Evolutionary conservation across 2,113 vertebrate genomes (phyloP).

Genomic region (Eidolon helvum): DNA sequence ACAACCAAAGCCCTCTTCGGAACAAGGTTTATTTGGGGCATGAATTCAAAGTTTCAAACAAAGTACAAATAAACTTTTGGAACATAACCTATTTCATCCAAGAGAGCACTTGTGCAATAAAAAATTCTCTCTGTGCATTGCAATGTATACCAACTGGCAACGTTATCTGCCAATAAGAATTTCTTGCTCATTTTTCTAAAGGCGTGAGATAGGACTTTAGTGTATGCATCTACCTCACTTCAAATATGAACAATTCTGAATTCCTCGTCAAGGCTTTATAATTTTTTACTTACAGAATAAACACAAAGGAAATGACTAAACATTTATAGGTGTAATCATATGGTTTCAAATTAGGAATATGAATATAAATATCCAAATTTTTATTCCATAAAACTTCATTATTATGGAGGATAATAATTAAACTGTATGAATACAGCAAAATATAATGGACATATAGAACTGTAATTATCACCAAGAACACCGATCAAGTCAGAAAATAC

Average conservation of each 20-base stretch:
- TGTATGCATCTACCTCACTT: neutral
- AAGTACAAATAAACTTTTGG: slow-evolving; percentile 28
- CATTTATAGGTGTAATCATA: neutral
- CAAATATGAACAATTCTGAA: neutral
- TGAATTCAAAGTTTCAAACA: neutral
- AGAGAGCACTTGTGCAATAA: neutral
- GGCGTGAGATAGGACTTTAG: neutral
- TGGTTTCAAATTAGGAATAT: slow-evolving; percentile 4
- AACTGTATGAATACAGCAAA: neutral
- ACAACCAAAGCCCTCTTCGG: neutral
- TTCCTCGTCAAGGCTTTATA: neutral
- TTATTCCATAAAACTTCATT: neutral
- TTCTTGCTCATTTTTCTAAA: neutral
- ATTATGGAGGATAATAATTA: neutral
- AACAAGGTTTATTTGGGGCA: slow-evolving; percentile 3
- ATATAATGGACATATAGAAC: neutral
- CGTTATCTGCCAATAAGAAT: neutral
- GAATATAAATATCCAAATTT: slow-evolving; percentile 1
- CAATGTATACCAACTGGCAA: neutral
- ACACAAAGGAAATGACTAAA: slow-evolving; percentile 10
- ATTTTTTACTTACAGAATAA: slow-evolving; percentile 4
- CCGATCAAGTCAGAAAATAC: neutral
- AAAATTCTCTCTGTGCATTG: neutral
- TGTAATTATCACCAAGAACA: neutral
- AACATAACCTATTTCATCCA: neutral